A percentile compares a stretch with the other conserved stretches of the same genome.
Evolutionary conservation across 1,140 invertebrate genomes (phyloP).

Genomic region (Triops longicaudatus): DNA sequence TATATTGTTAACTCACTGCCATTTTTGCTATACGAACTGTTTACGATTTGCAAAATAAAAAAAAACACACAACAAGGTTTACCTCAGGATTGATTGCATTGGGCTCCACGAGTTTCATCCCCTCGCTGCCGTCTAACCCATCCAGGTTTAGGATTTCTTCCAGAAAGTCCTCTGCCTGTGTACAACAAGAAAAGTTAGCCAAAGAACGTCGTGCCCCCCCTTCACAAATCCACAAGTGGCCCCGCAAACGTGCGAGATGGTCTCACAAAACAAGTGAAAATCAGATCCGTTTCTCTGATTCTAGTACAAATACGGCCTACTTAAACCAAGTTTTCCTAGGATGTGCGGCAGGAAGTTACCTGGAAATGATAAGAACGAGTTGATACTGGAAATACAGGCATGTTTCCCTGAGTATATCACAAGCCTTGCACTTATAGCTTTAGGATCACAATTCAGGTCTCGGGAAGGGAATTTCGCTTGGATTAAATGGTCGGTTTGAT

Average conservation of each 20-base stretch:
- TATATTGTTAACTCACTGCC: neutral
- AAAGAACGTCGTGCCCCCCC: neutral
- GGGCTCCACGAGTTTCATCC: conserved; percentile 38
- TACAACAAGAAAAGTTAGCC: neutral
- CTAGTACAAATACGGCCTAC: neutral
- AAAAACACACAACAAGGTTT: conserved; percentile 20
- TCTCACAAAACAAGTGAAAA: neutral
- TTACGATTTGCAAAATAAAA: neutral
- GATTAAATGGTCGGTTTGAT: neutral
- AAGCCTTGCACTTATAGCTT: neutral
- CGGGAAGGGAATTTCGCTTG: neutral
- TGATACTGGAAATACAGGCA: neutral
- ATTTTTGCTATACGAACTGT: neutral
- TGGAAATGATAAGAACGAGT: neutral
- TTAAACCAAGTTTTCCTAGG: neutral
- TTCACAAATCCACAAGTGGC: neutral
- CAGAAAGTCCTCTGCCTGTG: conserved; percentile 64
- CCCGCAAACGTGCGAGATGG: neutral
- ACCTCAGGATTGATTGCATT: conserved; percentile 29
- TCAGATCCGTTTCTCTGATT: neutral
- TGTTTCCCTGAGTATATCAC: neutral
- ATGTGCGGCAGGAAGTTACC: neutral
- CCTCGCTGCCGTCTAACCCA: conserved; percentile 47
- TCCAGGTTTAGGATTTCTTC: conserved; percentile 68
- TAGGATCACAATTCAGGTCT: neutral